These are phyloP conservation scores for Holothuria scabra DNA, from an alignment of 53 echinoderm and acorn worm species.

Conservation along the genomic window DNA sequence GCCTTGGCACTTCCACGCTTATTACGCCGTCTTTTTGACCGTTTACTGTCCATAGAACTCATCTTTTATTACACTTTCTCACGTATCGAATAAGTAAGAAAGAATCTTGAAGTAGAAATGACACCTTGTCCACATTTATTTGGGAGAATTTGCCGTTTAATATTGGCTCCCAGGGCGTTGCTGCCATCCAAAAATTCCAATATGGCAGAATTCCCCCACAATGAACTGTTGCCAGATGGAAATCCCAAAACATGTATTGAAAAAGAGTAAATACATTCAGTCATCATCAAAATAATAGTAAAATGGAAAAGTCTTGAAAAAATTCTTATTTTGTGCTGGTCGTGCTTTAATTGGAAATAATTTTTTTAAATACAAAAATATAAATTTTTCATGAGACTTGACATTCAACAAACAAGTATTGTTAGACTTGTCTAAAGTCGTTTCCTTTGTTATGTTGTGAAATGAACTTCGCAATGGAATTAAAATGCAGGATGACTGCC, in stretches of 20 bases:
- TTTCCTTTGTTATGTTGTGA: constrained; percentile 23
- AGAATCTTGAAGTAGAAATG: background rate
- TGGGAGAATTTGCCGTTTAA: background rate
- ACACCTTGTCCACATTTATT: background rate
- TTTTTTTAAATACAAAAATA: too few species aligned
- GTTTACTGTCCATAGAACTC: constrained; percentile 95
- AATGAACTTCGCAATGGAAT: too few species aligned
- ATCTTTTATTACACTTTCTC: constrained; percentile 52
- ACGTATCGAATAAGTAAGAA: background rate
- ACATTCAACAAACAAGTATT: too few species aligned
- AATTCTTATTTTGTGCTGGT: too few species aligned
- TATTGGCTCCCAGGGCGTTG: constrained; percentile 43
- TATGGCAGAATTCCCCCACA: constrained; percentile 51
- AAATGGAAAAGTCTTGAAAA: too few species aligned
- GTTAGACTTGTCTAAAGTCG: constrained; percentile 18
- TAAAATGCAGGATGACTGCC: too few species aligned
- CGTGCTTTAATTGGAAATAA: too few species aligned
- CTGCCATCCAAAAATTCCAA: constrained; percentile 53
- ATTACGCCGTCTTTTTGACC: constrained; percentile 89
- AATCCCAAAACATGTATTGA: background rate
- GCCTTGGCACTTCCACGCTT: constrained; percentile 87
- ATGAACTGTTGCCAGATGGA: constrained; percentile 43
- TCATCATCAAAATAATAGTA: too few species aligned
- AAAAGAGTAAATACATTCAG: too few species aligned
- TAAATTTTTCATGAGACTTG: too few species aligned